Percentiles rank a stretch among this genome's conserved stretches.
Evolutionary conservation across 2,797 vertebrate genomes (phyloP).

Genomic region (Zenarchopterus dispar): DNA sequence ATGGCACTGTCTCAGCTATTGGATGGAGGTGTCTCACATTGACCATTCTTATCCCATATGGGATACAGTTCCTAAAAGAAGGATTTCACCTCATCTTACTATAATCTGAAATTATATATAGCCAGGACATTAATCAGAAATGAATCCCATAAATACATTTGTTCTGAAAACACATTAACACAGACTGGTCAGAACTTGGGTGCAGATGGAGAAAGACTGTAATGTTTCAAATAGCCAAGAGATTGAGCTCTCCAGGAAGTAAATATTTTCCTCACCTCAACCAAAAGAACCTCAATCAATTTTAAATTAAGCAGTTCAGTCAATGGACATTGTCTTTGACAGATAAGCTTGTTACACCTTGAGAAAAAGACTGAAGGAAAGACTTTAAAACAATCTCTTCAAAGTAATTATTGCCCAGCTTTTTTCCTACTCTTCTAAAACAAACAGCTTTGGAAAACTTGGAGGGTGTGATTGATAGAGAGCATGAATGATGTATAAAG

Average conservation of each 20-base stretch:
- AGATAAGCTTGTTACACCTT: slow-evolving; percentile 80
- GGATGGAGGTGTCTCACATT: slow-evolving; percentile 35
- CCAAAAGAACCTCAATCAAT: slow-evolving; percentile 79
- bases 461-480: slow-evolving; percentile 83
- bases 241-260: slow-evolving; percentile 55
- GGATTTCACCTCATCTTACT: slow-evolving; percentile 31
- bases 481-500: slow-evolving; percentile 90
- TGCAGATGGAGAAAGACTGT: neutral
- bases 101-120: neutral
- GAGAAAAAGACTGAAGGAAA: slow-evolving; percentile 76
- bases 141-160: neutral
- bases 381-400: slow-evolving; percentile 79
- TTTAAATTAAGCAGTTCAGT: slow-evolving; percentile 81
- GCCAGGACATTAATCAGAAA: neutral
- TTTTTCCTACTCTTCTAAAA: slow-evolving; percentile 72
- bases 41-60: slow-evolving; percentile 51
- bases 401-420: slow-evolving; percentile 81
- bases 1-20: slow-evolving; percentile 70
- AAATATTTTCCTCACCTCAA: slow-evolving; percentile 42
- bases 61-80: slow-evolving; percentile 30
- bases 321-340: slow-evolving; percentile 80
- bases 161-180: neutral
- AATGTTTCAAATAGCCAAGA: slow-evolving; percentile 52
- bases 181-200: neutral
- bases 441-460: slow-evolving; percentile 83